phyloP scores from a whole-genome alignment of 1,140 invertebrate genomes.

The Choristoneura fumiferana region DNA sequence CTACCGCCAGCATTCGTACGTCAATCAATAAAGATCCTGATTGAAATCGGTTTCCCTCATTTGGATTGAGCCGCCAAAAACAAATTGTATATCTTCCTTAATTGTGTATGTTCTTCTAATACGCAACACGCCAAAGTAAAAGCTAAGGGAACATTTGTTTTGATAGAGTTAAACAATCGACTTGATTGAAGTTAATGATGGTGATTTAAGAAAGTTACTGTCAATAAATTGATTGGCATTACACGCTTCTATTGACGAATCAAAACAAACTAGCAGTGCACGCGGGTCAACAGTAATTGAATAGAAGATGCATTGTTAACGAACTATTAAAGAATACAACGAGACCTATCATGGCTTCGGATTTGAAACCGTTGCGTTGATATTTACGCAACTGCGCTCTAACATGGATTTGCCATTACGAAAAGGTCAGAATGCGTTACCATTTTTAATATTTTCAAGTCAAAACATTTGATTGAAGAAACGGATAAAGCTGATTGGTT shows the following conservation, averaged over 20 bases:
- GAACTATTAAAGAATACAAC: constrained; percentile 1
- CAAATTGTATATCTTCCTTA: too few relatives aligned
- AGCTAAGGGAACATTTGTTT: not conserved
- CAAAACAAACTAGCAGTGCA: too few relatives aligned
- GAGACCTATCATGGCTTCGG: not conserved
- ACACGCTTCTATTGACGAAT: too few relatives aligned
- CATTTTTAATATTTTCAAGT: constrained; percentile 14
- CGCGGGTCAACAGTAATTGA: not conserved
- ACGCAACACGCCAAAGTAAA: too few relatives aligned
- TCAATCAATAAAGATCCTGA: not conserved
- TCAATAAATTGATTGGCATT: too few relatives aligned
- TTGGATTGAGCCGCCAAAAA: too few relatives aligned
- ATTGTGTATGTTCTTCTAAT: too few relatives aligned
- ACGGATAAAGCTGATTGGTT: constrained; percentile 15
- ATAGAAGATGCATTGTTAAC: not conserved
- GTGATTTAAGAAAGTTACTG: constrained; percentile 13
- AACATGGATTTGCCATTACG: constrained; percentile 1
- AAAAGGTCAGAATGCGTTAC: constrained; percentile 9
- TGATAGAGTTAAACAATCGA: not conserved
- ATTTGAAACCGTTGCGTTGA: constrained; percentile 6
- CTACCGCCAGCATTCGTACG: constrained; percentile 4
- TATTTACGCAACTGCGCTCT: constrained; percentile 7
- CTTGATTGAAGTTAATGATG: not conserved
- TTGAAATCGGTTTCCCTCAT: not conserved
- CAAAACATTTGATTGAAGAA: constrained; percentile 17